Evolutionary conservation across 2,113 vertebrate species (phyloP), one percentile per base, ranked within the genome.

Genomic region (Cynopterus brachyotis): DNA sequence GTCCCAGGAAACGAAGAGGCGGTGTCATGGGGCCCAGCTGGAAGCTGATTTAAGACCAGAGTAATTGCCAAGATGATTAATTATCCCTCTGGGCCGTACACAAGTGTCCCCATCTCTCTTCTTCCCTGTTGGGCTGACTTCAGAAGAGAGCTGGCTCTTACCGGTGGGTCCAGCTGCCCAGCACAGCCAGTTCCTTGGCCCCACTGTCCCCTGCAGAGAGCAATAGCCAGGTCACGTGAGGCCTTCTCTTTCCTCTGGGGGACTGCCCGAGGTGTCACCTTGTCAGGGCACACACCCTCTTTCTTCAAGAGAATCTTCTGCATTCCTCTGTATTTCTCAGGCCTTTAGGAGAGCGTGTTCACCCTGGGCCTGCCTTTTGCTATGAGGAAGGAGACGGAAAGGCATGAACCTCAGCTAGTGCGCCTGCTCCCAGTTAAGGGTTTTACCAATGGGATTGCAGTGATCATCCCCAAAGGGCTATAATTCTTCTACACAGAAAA

Each of bases 41-140:
- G 95, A 79, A 81, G 55, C 88, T 91, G 95, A 96, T 96, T 89
- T 64, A 86, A 92, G 95, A 85, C 67, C 17, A 5, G 88, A 88
- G 91, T 93, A 92, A 97, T 97, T 97, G 96, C 95, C 96, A 97
- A 91, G 67, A 96, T 96, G 96, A 98, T 97, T 94, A 97, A 98
- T 97, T 95, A 95, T 89, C 96, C 91, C 83, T 96, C 55, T 16
- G 59, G 78, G 82, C 42, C 37, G 0, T n/a, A 72, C 28, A 59
- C 82, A 67, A 37, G 89, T 76, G 69, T 50, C 59, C 66, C 32
- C 32, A 16, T 78, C 57, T 89, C 72, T 19, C n/a, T 45, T 80
- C 59, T 62, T 55, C 42, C 40, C 57, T 5, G 11, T 24, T 60
- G 93, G 78, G 55, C 40, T 70, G 47, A 75, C 35, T 95, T 69